Percentiles rank a stretch among this genome's conserved stretches.
phyloP scores from a whole-genome alignment of 2,113 vertebrate species.

The Psittacara wagleri region DNA sequence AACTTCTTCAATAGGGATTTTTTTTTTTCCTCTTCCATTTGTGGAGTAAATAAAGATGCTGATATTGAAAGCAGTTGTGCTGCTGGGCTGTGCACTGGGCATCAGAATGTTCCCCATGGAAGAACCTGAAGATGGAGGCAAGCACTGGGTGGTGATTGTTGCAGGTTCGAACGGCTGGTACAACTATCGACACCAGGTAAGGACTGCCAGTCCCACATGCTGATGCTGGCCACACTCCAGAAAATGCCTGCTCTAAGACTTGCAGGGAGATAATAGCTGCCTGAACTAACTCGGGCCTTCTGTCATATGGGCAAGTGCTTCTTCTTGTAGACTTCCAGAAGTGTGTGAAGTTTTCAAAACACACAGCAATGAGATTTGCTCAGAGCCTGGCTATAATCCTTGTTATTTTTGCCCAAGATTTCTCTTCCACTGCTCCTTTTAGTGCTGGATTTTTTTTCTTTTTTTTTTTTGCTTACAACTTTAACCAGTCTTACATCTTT shows the following conservation, averaged over 20 bases:
- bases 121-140: slow-evolving; percentile 77
- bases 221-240: not conserved
- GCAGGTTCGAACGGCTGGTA: slow-evolving; percentile 93
- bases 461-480: not conserved
- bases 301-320: not conserved
- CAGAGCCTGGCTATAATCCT: not conserved
- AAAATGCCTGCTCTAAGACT: not conserved
- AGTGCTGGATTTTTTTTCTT: not conserved
- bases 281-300: not conserved
- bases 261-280: not conserved
- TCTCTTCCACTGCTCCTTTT: not conserved
- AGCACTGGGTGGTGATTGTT: slow-evolving; percentile 96
- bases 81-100: slow-evolving; percentile 72
- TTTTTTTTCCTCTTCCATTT: not conserved
- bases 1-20: slow-evolving; percentile 16
- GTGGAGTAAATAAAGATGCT: slow-evolving; percentile 55
- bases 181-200: slow-evolving; percentile 97
- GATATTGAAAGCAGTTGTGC: slow-evolving; percentile 44
- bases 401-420: not conserved
- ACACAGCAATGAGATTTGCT: not conserved
- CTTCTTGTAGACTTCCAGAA: not conserved
- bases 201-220: not conserved
- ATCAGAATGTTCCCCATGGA: slow-evolving; percentile 55
- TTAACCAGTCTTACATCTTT: not conserved
- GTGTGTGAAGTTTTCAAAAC: not conserved